Conservation (phyloP, 2,888 invertebrate species). For the Epistrophe eligans region DNA sequence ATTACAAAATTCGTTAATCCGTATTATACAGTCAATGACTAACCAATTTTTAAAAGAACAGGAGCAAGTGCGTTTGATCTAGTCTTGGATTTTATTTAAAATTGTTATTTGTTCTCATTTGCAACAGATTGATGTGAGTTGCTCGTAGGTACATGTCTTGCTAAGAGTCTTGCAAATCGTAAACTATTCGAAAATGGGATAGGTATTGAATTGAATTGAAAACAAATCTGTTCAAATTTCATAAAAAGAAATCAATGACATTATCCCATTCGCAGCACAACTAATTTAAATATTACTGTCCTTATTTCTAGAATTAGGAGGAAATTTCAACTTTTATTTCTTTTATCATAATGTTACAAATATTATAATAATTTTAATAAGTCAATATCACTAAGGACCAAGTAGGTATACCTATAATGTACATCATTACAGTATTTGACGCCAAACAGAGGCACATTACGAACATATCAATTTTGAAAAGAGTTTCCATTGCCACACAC, state of each 20-base stretch:
- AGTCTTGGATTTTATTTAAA: too few relatives aligned
- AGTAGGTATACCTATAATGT: neutral
- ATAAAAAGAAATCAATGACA: neutral
- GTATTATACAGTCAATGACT: too few relatives aligned
- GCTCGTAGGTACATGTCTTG: too few relatives aligned
- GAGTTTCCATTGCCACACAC: conserved; percentile 39
- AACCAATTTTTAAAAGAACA: too few relatives aligned
- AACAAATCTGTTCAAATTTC: neutral
- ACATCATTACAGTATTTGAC: neutral
- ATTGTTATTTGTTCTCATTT: too few relatives aligned
- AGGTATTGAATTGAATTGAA: neutral
- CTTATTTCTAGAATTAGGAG: neutral
- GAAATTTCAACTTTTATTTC: neutral
- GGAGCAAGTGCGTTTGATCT: too few relatives aligned
- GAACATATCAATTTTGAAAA: conserved; percentile 38
- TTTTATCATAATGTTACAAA: neutral
- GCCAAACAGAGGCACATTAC: neutral
- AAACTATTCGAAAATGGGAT: too few relatives aligned
- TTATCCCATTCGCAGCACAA: neutral
- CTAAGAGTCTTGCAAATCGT: too few relatives aligned
- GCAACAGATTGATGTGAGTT: too few relatives aligned
- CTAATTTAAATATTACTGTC: neutral
- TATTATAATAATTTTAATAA: neutral
- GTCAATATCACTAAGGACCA: neutral
- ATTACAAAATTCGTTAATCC: neutral